A percentile compares a stretch with the other conserved stretches of the same genome.
phyloP scores from a whole-genome alignment of 2,888 invertebrate species.

The Dromius quadrimaculatus region DNA sequence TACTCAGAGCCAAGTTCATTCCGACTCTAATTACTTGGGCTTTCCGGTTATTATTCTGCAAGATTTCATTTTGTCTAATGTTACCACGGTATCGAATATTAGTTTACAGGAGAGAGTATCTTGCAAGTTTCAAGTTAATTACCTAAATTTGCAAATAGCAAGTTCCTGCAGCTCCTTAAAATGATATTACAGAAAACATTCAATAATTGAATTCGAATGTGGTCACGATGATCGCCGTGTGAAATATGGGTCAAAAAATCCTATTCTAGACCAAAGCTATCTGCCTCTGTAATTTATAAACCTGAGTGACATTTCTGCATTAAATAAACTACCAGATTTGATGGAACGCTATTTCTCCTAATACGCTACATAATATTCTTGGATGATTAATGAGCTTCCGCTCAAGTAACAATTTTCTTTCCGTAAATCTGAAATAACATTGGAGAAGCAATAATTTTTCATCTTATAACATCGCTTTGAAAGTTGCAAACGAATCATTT shows the following conservation, averaged over 20 bases:
- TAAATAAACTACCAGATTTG: no score
- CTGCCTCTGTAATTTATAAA: no score
- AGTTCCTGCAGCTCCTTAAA: no score
- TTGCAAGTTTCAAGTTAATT: not conserved
- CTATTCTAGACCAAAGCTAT: no score
- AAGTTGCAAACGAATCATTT: constrained; percentile 33
- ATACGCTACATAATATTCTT: constrained; percentile 29
- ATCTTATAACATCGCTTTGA: constrained; percentile 31
- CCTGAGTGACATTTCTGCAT: no score
- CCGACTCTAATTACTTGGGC: constrained; percentile 46
- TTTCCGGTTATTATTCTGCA: constrained; percentile 12
- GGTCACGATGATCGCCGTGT: no score
- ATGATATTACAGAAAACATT: no score
- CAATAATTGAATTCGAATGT: no score
- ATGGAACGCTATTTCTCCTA: no score
- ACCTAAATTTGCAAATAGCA: no score
- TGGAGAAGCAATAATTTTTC: constrained; percentile 32
- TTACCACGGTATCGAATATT: not conserved
- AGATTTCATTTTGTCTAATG: not conserved
- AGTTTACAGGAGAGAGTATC: no score
- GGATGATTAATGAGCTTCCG: constrained; percentile 21
- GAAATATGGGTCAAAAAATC: no score
- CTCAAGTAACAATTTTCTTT: constrained; percentile 26
- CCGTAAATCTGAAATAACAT: constrained; percentile 26
- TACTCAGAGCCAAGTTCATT: not conserved